These are phyloP conservation scores for Oryctolagus cuniculus DNA, from an alignment of 2,113 vertebrate genomes.

Conservation along the genomic window DNA sequence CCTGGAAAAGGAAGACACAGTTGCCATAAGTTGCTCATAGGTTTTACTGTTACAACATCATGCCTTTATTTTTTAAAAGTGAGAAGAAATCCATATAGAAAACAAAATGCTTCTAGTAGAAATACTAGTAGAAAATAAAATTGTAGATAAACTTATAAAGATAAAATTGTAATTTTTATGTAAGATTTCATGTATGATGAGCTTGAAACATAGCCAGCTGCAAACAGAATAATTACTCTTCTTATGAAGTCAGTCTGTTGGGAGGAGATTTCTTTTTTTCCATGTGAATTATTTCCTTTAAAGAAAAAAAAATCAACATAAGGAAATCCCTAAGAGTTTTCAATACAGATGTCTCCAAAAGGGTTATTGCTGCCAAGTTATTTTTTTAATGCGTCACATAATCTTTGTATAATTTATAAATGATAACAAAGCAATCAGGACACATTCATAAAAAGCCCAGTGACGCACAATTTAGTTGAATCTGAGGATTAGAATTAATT, in stretches of 20 bases:
- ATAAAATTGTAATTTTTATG: background rate
- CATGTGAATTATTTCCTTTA: slow-evolving; percentile 66
- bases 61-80: background rate
- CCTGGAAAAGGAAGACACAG: background rate
- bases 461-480: slow-evolving; percentile 90
- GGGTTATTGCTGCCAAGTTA: slow-evolving; percentile 80
- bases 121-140: background rate
- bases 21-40: background rate
- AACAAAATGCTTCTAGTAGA: background rate
- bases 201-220: slow-evolving; percentile 19
- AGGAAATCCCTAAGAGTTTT: slow-evolving; percentile 80
- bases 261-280: slow-evolving; percentile 61
- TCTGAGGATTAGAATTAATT: slow-evolving; percentile 94
- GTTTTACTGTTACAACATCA: background rate
- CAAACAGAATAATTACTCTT: slow-evolving; percentile 29
- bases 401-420: slow-evolving; percentile 89
- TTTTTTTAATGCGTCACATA: slow-evolving; percentile 82
- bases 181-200: background rate
- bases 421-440: slow-evolving; percentile 90
- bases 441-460: slow-evolving; percentile 89
- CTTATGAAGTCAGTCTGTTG: background rate
- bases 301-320: slow-evolving; percentile 60
- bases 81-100: background rate
- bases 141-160: background rate
- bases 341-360: slow-evolving; percentile 80